These are phyloP conservation scores for Sebastes fasciatus DNA, from an alignment of 2,113 vertebrate genomes.

Conservation along the genomic window DNA sequence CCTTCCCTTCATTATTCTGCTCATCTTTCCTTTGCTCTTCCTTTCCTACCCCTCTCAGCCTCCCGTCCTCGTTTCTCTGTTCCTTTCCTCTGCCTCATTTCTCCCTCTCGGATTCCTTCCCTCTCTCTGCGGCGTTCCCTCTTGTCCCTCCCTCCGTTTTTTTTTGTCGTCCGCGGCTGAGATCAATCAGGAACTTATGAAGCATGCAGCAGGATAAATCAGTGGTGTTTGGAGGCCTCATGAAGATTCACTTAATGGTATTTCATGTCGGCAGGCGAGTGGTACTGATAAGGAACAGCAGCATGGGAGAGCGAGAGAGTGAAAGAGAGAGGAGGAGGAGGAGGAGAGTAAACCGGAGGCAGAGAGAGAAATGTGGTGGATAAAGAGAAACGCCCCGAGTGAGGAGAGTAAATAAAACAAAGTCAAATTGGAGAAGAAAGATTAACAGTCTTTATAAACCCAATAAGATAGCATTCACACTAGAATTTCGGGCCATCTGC, in stretches of 20 bases:
- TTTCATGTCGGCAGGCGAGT: conserved; percentile 38
- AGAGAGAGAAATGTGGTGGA: conserved; percentile 8
- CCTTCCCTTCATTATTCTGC: not conserved
- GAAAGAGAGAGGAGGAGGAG: not conserved
- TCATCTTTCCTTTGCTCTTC: not conserved
- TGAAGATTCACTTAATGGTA: conserved; percentile 46
- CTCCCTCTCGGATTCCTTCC: not conserved
- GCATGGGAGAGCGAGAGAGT: not conserved
- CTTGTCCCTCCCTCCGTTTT: not conserved
- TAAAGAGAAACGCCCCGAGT: conserved; percentile 36
- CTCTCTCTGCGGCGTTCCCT: not conserved
- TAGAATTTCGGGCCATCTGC: conserved; percentile 14
- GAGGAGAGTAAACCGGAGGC: not conserved
- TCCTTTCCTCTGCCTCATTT: not conserved
- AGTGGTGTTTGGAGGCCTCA: conserved; percentile 23
- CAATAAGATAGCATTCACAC: not conserved
- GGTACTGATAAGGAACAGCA: conserved; percentile 30
- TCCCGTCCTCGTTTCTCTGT: not conserved
- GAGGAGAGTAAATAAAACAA: conserved; percentile 51
- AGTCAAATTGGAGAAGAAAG: conserved; percentile 24
- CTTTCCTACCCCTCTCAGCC: not conserved
- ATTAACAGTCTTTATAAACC: conserved; percentile 48
- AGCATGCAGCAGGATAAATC: conserved; percentile 53
- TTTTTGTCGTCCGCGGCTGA: not conserved
- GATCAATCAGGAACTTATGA: conserved; percentile 53